phyloP scores from a whole-genome alignment of 2,797 vertebrate genomes.

The Eremophila alpestris region DNA sequence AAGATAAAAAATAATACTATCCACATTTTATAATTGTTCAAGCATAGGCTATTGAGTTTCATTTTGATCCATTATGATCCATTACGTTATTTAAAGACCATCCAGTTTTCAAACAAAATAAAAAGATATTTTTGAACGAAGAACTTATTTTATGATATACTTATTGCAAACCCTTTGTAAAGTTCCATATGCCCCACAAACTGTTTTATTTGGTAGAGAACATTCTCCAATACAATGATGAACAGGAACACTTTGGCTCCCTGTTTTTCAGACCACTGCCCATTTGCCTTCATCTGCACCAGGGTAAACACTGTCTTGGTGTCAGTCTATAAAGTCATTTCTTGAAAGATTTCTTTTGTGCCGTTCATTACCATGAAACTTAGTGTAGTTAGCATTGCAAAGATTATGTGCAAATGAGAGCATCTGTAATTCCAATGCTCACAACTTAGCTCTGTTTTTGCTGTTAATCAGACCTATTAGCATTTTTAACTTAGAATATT shows the following conservation, averaged over 20 bases:
- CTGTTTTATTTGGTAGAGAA: not conserved
- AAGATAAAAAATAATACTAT: not conserved
- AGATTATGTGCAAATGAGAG: not conserved
- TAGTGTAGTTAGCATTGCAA: not conserved
- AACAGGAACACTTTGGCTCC: not conserved
- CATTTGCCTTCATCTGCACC: not conserved
- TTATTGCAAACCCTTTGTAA: not conserved
- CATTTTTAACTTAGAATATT: not conserved
- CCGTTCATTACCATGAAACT: not conserved
- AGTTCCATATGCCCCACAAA: not conserved
- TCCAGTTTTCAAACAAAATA: not conserved
- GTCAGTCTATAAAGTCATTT: not conserved
- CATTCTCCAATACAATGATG: not conserved
- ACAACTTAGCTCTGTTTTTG: not conserved
- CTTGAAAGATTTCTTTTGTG: not conserved
- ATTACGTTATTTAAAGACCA: not conserved
- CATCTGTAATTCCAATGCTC: slow-evolving; percentile 16
- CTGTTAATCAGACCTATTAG: not conserved
- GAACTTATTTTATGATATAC: not conserved
- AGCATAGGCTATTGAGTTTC: not conserved
- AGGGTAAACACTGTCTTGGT: not conserved
- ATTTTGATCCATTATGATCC: not conserved
- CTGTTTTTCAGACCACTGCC: not conserved
- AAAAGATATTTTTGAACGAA: not conserved
- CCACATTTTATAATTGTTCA: not conserved